A percentile compares a stretch with the other conserved stretches of the same genome.
Evolutionary conservation across 2,888 invertebrate species (phyloP).

Genomic region (Drosophila melanosoma): DNA sequence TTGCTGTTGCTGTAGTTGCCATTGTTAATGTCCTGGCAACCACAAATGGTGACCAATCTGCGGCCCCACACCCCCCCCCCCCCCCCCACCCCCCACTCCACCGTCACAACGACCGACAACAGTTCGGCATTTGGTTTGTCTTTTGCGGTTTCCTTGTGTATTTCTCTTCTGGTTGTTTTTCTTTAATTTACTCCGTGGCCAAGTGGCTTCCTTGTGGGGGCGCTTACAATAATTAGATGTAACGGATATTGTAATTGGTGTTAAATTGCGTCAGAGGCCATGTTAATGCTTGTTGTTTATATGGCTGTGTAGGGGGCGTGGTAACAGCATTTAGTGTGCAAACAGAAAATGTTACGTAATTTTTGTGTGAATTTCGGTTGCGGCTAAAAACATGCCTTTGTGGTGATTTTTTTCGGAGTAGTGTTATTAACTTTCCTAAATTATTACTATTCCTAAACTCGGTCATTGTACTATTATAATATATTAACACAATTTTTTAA

Average conservation of each 20-base stretch:
- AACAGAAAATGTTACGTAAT: neutral
- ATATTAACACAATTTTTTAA: neutral
- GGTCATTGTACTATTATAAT: neutral
- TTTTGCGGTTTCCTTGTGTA: constrained; percentile 51
- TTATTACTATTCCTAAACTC: no score
- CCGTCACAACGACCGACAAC: constrained; percentile 17
- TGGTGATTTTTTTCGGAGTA: neutral
- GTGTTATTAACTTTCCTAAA: neutral
- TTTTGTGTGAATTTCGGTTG: constrained; percentile 2
- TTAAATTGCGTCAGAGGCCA: constrained; percentile 84
- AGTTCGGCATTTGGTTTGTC: constrained; percentile 44
- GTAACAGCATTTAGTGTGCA: constrained; percentile 6
- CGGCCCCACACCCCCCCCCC: constrained; percentile 29
- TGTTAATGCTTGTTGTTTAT: constrained; percentile 78
- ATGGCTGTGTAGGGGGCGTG: constrained; percentile 25
- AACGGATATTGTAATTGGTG: constrained; percentile 85
- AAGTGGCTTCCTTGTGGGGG: constrained; percentile 72
- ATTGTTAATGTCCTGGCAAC: constrained; percentile 81
- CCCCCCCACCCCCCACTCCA: no score
- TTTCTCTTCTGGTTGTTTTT: constrained; percentile 59
- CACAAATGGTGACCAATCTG: constrained; percentile 76
- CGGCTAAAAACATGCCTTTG: neutral
- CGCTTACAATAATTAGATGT: constrained; percentile 84
- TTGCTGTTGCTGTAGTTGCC: constrained; percentile 52
- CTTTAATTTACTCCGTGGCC: constrained; percentile 75